Percentiles rank a stretch among this genome's conserved stretches.
Evolutionary conservation across 1,140 invertebrate genomes (phyloP).

Genomic region (Hycleus phaleratus): DNA sequence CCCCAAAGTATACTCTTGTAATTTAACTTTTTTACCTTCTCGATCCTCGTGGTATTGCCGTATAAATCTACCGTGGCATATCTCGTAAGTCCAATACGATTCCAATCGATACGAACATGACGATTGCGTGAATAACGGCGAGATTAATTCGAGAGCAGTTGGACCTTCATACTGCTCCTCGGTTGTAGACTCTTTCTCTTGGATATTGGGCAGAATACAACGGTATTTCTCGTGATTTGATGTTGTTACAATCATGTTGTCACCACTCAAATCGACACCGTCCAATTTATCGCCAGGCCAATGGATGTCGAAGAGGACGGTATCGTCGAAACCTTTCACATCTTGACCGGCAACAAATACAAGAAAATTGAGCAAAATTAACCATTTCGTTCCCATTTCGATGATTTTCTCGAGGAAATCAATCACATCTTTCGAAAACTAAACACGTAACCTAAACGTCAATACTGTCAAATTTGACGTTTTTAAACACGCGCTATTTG

Average conservation of each 20-base stretch:
- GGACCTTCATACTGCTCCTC: conserved; percentile 58
- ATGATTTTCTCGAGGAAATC: no score
- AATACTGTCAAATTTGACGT: neutral
- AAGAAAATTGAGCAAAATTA: no score
- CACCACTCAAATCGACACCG: conserved; percentile 42
- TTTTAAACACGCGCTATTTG: neutral
- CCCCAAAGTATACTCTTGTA: conserved; percentile 77
- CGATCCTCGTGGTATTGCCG: conserved; percentile 93
- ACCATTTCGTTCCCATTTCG: no score
- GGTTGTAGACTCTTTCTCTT: conserved; percentile 48
- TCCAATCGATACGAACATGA: conserved; percentile 83
- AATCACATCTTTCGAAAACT: no score
- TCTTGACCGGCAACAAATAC: conserved; percentile 33
- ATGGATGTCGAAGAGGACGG: conserved; percentile 70
- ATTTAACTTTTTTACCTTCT: conserved; percentile 72
- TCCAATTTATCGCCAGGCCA: conserved; percentile 60
- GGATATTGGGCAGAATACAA: conserved; percentile 65
- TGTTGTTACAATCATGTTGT: conserved; percentile 52
- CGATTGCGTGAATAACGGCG: conserved; percentile 62
- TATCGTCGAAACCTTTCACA: conserved; percentile 73
- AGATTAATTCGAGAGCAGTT: conserved; percentile 67
- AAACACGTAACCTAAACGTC: neutral
- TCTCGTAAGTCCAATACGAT: conserved; percentile 95
- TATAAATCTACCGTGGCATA: conserved; percentile 87
- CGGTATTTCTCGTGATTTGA: conserved; percentile 62